phyloP scores from a whole-genome alignment of 2,113 vertebrate species.

The Chloebia gouldiae region DNA sequence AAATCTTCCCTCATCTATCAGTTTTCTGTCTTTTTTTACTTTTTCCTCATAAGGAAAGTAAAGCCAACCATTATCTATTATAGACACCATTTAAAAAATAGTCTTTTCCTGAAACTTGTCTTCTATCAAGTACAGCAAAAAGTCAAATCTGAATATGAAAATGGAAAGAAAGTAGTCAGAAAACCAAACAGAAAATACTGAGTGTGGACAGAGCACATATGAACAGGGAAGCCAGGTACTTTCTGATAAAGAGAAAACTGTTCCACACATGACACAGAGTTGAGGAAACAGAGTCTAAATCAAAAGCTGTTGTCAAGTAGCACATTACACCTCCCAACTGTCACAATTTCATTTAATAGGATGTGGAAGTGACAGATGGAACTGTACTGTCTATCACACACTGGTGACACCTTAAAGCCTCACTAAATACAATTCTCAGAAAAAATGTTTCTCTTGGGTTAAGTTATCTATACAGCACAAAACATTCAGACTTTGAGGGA shows the following conservation, averaged over 20 bases:
- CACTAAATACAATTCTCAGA: neutral
- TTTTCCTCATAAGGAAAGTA: neutral
- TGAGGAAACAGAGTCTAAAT: neutral
- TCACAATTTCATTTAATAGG: neutral
- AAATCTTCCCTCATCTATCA: neutral
- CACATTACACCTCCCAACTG: neutral
- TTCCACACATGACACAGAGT: neutral
- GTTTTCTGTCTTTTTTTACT: neutral
- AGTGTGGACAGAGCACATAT: neutral
- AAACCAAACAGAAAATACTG: neutral
- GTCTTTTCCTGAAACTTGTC: neutral
- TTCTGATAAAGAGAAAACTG: neutral
- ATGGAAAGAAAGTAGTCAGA: neutral
- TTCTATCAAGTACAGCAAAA: neutral
- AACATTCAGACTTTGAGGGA: neutral
- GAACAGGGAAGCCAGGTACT: neutral
- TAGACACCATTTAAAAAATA: neutral
- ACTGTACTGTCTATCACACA: neutral
- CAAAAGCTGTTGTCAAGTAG: neutral
- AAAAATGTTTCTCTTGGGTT: neutral
- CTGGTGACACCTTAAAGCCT: accelerated
- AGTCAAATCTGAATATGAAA: neutral
- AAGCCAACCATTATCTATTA: neutral
- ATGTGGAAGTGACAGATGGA: neutral
- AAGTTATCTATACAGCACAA: neutral